A percentile compares a stretch with the other conserved stretches of the same genome.
Evolutionary conservation across 2,888 invertebrate genomes (phyloP).

Genomic region (Corbicula japonica): DNA sequence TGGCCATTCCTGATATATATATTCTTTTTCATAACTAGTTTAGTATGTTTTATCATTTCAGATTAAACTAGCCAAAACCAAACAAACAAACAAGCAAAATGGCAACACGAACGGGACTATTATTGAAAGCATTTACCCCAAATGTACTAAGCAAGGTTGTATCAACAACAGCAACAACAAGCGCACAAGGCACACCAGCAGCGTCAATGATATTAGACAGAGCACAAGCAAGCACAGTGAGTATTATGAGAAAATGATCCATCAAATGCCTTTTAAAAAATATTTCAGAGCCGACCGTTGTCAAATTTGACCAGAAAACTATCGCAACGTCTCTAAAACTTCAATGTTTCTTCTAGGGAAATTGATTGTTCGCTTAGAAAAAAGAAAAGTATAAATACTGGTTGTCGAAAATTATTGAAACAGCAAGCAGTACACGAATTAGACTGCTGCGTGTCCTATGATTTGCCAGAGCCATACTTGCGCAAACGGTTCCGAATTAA

Average conservation of each 20-base stretch:
- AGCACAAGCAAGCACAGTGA: conserved; percentile 38
- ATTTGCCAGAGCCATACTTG: too few species aligned
- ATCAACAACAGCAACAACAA: conserved; percentile 66
- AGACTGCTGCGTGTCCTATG: too few species aligned
- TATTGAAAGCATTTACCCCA: conserved; percentile 48
- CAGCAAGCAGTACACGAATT: too few species aligned
- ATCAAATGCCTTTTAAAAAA: background rate
- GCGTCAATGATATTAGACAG: conserved; percentile 54
- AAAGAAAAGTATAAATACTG: background rate
- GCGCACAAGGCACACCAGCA: conserved; percentile 61
- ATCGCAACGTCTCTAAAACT: background rate
- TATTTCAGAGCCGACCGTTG: background rate
- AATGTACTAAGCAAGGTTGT: conserved; percentile 66
- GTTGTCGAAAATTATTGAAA: background rate
- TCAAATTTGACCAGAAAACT: background rate
- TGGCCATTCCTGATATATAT: background rate
- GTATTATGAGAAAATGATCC: background rate
- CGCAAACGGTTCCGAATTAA: too few species aligned
- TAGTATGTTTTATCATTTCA: conserved; percentile 1
- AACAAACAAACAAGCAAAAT: conserved; percentile 22
- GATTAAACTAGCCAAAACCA: conserved; percentile 1
- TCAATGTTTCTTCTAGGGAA: background rate
- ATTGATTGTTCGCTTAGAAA: background rate
- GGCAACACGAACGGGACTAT: conserved; percentile 56
- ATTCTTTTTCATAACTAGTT: background rate